These are phyloP conservation scores for Pseudopleuronectes americanus DNA, from an alignment of 2,797 vertebrate genomes.

Conservation along the genomic window DNA sequence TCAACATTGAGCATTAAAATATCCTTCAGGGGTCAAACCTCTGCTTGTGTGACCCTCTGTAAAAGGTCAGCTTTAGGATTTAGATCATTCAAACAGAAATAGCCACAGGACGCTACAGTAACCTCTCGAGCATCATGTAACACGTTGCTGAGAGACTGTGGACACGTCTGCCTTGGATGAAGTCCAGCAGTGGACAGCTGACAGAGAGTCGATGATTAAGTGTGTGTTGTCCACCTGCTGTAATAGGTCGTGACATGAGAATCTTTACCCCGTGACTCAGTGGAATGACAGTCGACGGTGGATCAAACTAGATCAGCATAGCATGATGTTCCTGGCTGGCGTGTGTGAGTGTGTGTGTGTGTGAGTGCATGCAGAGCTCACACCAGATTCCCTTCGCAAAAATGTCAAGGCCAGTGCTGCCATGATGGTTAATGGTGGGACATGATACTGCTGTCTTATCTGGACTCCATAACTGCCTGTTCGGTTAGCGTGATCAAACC, in stretches of 20 bases:
- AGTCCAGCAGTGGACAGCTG: background rate
- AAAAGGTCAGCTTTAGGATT: background rate
- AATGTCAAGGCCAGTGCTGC: background rate
- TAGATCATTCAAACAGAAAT: background rate
- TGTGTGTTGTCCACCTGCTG: constrained; percentile 2
- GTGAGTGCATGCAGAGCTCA: background rate
- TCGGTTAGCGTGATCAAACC: constrained; percentile 17
- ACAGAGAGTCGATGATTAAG: constrained; percentile 18
- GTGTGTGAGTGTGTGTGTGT: background rate
- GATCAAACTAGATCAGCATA: constrained; percentile 29
- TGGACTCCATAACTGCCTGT: background rate
- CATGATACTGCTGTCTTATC: constrained; percentile 2
- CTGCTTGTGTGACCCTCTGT: background rate
- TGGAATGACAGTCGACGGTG: constrained; percentile 13
- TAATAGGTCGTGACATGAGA: constrained; percentile 29
- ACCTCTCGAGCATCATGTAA: too few species aligned
- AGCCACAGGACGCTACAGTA: background rate
- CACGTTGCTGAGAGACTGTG: background rate
- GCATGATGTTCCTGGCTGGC: background rate
- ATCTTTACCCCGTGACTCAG: background rate
- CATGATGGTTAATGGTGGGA: background rate
- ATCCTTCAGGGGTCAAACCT: background rate
- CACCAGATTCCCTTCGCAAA: background rate
- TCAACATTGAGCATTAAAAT: too few species aligned
- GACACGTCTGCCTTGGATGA: constrained; percentile 4